These are phyloP conservation scores for Choristoneura fumiferana DNA, from an alignment of 1,140 invertebrate species.

Conservation along the genomic window DNA sequence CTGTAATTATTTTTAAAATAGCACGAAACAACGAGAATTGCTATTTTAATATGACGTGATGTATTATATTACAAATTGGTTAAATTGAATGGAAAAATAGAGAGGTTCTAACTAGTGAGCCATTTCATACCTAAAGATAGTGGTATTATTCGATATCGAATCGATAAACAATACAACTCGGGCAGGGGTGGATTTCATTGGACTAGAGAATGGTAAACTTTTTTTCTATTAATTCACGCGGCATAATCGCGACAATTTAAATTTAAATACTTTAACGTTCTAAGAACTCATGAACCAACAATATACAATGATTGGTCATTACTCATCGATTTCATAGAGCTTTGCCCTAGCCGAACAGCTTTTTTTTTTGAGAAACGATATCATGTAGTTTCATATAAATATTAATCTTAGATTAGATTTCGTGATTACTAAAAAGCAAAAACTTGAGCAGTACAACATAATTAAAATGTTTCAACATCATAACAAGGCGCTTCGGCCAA, in stretches of 20 bases:
- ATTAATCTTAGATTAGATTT: constrained; percentile 1
- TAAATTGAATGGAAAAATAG: constrained; percentile 11
- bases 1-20: too few relatives aligned
- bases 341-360: constrained; percentile 7
- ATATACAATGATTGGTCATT: constrained; percentile 7
- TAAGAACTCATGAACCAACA: constrained; percentile 23
- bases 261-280: constrained; percentile 28
- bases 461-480: constrained; percentile 2
- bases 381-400: background rate
- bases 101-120: background rate
- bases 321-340: background rate
- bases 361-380: constrained; percentile 15
- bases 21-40: too few relatives aligned
- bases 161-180: background rate
- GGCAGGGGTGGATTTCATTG: constrained; percentile 36
- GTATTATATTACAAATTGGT: background rate
- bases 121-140: background rate
- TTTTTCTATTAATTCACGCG: constrained; percentile 41
- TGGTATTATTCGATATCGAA: background rate
- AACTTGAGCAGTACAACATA: constrained; percentile 18
- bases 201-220: constrained; percentile 73
- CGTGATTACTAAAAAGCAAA: constrained; percentile 2
- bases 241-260: constrained; percentile 40
- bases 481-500: background rate
- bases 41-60: background rate